Evolutionary conservation across 2,888 invertebrate species (phyloP).

Genomic region (Rotaria sp.): DNA sequence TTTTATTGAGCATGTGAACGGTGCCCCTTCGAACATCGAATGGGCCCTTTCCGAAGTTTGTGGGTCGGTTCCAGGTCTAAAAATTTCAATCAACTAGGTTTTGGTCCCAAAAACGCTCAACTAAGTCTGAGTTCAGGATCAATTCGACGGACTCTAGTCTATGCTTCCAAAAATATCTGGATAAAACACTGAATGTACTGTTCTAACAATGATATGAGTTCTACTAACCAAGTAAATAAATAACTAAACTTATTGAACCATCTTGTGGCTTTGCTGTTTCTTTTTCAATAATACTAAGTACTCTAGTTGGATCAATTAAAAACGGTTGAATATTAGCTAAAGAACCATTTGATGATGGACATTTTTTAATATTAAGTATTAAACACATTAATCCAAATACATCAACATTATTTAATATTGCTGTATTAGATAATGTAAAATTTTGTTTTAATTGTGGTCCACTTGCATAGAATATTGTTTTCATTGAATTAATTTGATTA

Average conservation of each 20-base stretch:
- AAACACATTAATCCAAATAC: constrained; percentile 52
- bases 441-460: constrained; percentile 33
- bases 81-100: too few species aligned
- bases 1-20: too few species aligned
- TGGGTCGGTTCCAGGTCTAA: too few species aligned
- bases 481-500: constrained; percentile 30
- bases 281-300: neutral
- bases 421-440: constrained; percentile 38
- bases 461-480: constrained; percentile 32
- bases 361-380: constrained; percentile 47
- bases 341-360: constrained; percentile 49
- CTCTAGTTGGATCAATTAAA: neutral
- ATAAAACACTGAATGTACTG: too few species aligned
- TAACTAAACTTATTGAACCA: neutral
- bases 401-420: constrained; percentile 49
- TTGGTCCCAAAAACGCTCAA: too few species aligned
- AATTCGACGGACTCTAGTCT: too few species aligned
- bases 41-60: too few species aligned
- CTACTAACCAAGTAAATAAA: neutral
- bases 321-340: constrained; percentile 43
- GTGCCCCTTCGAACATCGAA: too few species aligned
- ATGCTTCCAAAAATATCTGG: too few species aligned
- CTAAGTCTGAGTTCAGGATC: too few species aligned
- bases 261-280: neutral
- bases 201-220: neutral